A percentile compares a stretch with the other conserved stretches of the same genome.
phyloP scores from a whole-genome alignment of 2,113 vertebrate species.

The Clarias batrachus region DNA sequence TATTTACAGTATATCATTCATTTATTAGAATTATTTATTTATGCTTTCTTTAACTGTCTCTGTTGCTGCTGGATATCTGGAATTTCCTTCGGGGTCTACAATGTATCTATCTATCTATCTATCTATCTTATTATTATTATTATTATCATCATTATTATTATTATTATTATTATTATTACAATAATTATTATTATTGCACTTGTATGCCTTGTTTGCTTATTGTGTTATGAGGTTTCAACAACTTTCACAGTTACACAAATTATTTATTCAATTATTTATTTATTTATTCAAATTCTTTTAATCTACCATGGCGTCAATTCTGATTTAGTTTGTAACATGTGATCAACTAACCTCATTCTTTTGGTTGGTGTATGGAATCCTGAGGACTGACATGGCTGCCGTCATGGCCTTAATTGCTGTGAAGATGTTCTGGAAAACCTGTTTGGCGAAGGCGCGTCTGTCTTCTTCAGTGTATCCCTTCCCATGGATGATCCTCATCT shows the following conservation, averaged over 20 bases:
- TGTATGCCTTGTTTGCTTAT: background rate
- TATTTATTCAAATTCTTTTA: background rate
- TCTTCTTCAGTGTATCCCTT: conserved; percentile 84
- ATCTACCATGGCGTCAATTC: background rate
- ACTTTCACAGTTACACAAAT: background rate
- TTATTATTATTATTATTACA: background rate
- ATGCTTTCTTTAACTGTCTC: background rate
- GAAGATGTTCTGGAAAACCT: conserved; percentile 86
- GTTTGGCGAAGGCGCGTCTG: conserved; percentile 73
- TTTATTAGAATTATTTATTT: background rate
- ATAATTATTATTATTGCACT: background rate
- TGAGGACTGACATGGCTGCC: conserved; percentile 76
- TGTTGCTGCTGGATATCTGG: too few relatives aligned
- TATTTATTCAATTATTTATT: too few relatives aligned
- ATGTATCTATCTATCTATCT: too few relatives aligned
- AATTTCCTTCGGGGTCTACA: too few relatives aligned
- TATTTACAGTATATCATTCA: too few relatives aligned
- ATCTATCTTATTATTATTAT: background rate
- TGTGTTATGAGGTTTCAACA: background rate
- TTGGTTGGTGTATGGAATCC: conserved; percentile 72
- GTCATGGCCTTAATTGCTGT: conserved; percentile 77
- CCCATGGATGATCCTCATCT: conserved; percentile 90
- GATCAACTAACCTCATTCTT: conserved; percentile 75
- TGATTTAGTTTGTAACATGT: background rate
- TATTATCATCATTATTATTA: background rate